A percentile compares a stretch with the other conserved stretches of the same genome.
Evolutionary conservation across 1,140 invertebrate genomes (phyloP).

Genomic region (Drosophila hydei): DNA sequence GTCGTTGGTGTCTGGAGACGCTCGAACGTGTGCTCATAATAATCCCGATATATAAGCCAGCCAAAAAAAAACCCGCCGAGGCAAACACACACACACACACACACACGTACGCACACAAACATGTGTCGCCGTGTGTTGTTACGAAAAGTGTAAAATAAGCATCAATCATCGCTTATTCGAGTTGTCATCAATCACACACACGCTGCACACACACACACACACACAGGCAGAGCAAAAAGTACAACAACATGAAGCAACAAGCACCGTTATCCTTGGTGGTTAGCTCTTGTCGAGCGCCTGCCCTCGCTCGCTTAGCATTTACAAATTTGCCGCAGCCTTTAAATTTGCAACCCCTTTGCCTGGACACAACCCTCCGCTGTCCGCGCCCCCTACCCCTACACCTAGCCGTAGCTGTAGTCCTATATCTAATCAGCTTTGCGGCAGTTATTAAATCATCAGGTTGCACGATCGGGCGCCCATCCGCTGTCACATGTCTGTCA

Average conservation of each 20-base stretch:
- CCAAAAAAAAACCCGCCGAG: conserved; percentile 35
- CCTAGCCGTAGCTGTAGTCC: conserved; percentile 5
- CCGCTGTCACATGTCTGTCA: conserved; percentile 75
- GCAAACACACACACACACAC: conserved; percentile 26
- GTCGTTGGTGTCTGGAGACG: conserved; percentile 66
- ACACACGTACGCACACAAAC: conserved; percentile 54
- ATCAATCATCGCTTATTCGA: conserved; percentile 83
- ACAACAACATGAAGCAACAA: conserved; percentile 47
- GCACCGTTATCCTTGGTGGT: conserved; percentile 53
- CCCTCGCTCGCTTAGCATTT: neutral
- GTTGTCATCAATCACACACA: conserved; percentile 82
- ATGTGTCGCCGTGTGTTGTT: conserved; percentile 78
- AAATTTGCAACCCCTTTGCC: conserved; percentile 50
- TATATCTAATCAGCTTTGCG: conserved; percentile 54
- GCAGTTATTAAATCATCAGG: conserved; percentile 79
- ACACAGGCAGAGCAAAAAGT: conserved; percentile 48
- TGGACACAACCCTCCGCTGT: neutral
- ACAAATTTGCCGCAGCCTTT: conserved; percentile 30
- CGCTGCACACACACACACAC: conserved; percentile 50
- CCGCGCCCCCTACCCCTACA: neutral
- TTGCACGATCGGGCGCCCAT: conserved; percentile 59
- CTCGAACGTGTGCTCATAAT: conserved; percentile 77
- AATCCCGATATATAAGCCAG: conserved; percentile 54
- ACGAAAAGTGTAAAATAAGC: conserved; percentile 82
- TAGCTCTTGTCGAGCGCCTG: conserved; percentile 38